Evolutionary conservation across 35 echinoderm and acorn worm species (phyloP).

Genomic region (Diadema setosum): DNA sequence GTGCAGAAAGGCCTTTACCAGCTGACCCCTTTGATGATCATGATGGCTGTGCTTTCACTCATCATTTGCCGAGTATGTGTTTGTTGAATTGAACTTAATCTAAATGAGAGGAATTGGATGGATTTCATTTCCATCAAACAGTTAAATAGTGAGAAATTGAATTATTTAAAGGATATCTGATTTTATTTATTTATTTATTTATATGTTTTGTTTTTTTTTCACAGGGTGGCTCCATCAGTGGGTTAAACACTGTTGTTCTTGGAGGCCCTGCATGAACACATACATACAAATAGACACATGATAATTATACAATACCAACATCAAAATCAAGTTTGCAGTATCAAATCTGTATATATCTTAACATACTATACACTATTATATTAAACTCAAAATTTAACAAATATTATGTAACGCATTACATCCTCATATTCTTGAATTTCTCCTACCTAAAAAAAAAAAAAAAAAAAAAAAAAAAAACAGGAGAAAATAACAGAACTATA

Average conservation of each 20-base stretch:
- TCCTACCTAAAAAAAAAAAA: too few relatives aligned
- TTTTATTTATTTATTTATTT: background rate
- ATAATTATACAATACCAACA: too few relatives aligned
- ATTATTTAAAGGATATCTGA: background rate
- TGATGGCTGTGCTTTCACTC: background rate
- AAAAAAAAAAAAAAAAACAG: too few relatives aligned
- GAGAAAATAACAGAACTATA: too few relatives aligned
- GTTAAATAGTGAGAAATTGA: background rate
- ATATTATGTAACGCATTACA: too few relatives aligned
- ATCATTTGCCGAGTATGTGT: constrained; percentile 4
- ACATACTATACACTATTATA: too few relatives aligned
- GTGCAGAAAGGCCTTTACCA: background rate
- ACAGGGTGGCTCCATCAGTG: background rate
- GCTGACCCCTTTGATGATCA: background rate
- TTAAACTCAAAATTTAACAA: too few relatives aligned
- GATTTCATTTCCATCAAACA: background rate
- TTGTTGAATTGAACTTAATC: background rate
- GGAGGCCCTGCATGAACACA: too few relatives aligned
- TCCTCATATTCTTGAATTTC: too few relatives aligned
- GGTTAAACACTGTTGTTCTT: background rate
- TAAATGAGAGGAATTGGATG: background rate
- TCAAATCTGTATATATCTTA: too few relatives aligned
- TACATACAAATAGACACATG: too few relatives aligned
- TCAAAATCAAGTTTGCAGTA: too few relatives aligned
- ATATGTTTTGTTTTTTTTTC: background rate